Percentiles rank a stretch among this genome's conserved stretches.
Conservation (phyloP, 2,888 invertebrate genomes). For the Brachycybe producta region DNA sequence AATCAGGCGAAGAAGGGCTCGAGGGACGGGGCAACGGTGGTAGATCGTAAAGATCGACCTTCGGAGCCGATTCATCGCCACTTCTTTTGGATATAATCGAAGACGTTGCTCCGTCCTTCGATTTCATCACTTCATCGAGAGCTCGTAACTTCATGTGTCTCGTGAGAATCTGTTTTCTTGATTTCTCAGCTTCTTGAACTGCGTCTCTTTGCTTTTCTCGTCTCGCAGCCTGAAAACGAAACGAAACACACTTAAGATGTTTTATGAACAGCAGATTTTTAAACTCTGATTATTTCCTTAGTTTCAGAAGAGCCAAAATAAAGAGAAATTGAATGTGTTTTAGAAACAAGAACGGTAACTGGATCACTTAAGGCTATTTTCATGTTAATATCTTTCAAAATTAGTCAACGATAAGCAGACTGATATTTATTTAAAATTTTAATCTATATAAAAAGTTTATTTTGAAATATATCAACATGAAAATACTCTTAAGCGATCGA, state of each 20-base stretch:
- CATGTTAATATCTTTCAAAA: no score
- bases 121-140: constrained; percentile 13
- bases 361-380: no score
- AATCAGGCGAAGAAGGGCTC: no score
- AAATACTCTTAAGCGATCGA: no score
- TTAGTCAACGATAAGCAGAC: background rate
- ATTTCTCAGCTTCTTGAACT: constrained; percentile 55
- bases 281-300: no score
- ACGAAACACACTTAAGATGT: constrained; percentile 2
- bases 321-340: no score
- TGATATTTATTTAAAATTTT: background rate
- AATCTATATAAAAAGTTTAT: no score
- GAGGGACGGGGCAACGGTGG: no score
- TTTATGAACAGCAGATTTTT: no score
- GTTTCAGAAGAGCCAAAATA: no score
- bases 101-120: constrained; percentile 17
- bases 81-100: constrained; percentile 18
- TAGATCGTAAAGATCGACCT: constrained; percentile 33
- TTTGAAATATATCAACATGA: no score
- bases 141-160: constrained; percentile 46
- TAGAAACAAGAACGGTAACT: no score
- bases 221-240: constrained; percentile 61
- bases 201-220: constrained; percentile 53
- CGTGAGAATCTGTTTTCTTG: constrained; percentile 57
- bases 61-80: constrained; percentile 17